phyloP scores from a whole-genome alignment of 2,888 invertebrate species.

The Tigriopus californicus region DNA sequence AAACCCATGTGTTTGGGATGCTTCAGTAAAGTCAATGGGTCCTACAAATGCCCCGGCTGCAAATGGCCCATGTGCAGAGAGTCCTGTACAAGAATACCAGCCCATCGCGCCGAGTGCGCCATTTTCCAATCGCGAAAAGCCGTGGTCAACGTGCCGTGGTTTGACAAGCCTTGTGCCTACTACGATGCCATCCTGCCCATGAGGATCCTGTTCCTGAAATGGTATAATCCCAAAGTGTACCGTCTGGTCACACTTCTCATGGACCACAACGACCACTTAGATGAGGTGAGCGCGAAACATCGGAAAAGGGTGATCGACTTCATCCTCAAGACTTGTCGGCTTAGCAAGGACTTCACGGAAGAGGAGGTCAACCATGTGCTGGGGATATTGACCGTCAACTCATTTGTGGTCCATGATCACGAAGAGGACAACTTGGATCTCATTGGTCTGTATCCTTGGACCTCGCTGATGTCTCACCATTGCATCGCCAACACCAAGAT shows the following conservation, averaged over 20 bases:
- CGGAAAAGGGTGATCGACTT: background rate
- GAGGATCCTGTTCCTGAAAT: constrained; percentile 1
- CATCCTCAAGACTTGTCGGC: background rate
- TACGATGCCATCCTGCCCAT: constrained; percentile 9
- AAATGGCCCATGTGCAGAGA: constrained; percentile 7
- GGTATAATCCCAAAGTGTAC: background rate
- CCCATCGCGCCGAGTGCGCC: background rate
- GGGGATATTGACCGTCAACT: constrained; percentile 1
- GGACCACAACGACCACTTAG: background rate
- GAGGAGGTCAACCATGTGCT: background rate
- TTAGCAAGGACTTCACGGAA: background rate
- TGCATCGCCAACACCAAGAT: constrained; percentile 6
- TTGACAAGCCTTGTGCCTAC: background rate
- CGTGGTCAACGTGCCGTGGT: background rate
- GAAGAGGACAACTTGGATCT: constrained; percentile 1
- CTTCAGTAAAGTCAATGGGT: background rate
- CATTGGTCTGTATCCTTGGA: constrained; percentile 11
- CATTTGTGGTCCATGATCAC: constrained; percentile 7
- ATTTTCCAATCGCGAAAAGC: background rate
- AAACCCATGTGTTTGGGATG: constrained; percentile 4
- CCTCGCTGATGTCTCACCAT: constrained; percentile 1
- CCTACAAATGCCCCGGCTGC: background rate
- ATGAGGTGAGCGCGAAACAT: background rate
- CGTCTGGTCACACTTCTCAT: background rate
- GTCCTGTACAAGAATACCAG: background rate